Conservation (phyloP, 2,113 vertebrate species). For the Arenaria interpres region DNA sequence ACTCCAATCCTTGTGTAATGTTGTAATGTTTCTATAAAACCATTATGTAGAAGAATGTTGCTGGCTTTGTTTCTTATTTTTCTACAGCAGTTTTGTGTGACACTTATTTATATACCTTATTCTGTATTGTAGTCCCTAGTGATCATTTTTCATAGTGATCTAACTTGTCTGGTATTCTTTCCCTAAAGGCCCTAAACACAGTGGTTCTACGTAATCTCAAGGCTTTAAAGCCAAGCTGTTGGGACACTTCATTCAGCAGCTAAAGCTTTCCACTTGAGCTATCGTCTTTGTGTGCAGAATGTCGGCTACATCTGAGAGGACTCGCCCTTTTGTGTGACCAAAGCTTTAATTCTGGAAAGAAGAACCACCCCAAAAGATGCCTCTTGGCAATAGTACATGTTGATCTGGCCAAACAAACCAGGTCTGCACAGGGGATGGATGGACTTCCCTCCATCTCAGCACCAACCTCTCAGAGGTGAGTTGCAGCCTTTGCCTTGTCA, state of each 20-base stretch:
- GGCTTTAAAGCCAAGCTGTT: not conserved
- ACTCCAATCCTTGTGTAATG: slow-evolving; percentile 17
- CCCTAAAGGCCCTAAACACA: not conserved
- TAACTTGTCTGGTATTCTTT: slow-evolving; percentile 55
- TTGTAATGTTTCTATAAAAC: slow-evolving; percentile 42
- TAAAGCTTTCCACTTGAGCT: slow-evolving; percentile 20
- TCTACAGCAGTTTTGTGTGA: slow-evolving; percentile 43
- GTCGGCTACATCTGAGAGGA: not conserved
- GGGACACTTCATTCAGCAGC: not conserved
- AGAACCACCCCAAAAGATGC: not conserved
- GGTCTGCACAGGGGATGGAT: not conserved
- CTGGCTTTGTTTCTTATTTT: slow-evolving; percentile 59
- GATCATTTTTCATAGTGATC: slow-evolving; percentile 68
- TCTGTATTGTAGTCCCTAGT: slow-evolving; percentile 46
- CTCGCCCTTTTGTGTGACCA: not conserved
- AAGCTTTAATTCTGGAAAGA: not conserved
- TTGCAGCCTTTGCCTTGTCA: not conserved
- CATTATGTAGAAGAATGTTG: slow-evolving; percentile 20
- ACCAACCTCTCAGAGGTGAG: not conserved
- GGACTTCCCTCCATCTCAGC: not conserved
- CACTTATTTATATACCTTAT: slow-evolving; percentile 70
- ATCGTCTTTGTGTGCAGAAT: not conserved
- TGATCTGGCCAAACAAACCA: not conserved
- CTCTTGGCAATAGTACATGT: fast-evolving
- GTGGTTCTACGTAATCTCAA: not conserved